Evolutionary conservation across 1,140 invertebrate species (phyloP), one percentile per base, ranked within the genome.

Genomic region (Thrips palmi): DNA sequence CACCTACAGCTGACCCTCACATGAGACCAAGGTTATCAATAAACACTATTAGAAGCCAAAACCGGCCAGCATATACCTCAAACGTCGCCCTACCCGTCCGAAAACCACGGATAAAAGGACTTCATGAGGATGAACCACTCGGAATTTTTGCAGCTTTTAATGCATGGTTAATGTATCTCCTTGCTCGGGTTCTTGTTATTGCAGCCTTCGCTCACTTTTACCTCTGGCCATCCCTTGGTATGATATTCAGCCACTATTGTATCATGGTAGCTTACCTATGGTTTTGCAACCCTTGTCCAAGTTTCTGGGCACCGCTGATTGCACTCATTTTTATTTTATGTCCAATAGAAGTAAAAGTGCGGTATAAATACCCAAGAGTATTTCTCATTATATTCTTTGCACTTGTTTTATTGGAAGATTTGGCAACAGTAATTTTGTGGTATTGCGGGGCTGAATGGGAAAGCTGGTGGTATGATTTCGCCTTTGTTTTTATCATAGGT

Each of bases 301-400:
- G 24, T 7, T 12, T 27, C 24, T 27, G 7, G 7, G 24, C 24
- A 12, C 12, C 24, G 24, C 7, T 12, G n/a, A 8, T 47, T 1
- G 14, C 40, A 2, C 36, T 37, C 25, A 23, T 43, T 11, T 37
- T 28, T 20, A 37, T 43, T 12, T 42, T 47, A 15, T 39, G 28
- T 11, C 20, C 47, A 2, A 19, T 48, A 11, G 47, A 48, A 41
- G 45, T 48, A 0, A 29, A 39, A 8, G 31, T 47, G 15, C 40
- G 30, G 10, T 47, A 46, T 32, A 11, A 33, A 33, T 41, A 42
- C 21, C 17, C 41, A 10, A 17, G 33, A 7, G 19, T 46, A 11
- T 37, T 45, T 17, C 41, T 43, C 25, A 25, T 15, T 15, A 15
- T 46, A 19, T 45, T 39, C 29, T 29, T 38, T 22, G 20, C 33